Percentiles rank a stretch among this genome's conserved stretches.
Conservation (phyloP, 2,113 vertebrate species). For the Gallinago paraguaiae region DNA sequence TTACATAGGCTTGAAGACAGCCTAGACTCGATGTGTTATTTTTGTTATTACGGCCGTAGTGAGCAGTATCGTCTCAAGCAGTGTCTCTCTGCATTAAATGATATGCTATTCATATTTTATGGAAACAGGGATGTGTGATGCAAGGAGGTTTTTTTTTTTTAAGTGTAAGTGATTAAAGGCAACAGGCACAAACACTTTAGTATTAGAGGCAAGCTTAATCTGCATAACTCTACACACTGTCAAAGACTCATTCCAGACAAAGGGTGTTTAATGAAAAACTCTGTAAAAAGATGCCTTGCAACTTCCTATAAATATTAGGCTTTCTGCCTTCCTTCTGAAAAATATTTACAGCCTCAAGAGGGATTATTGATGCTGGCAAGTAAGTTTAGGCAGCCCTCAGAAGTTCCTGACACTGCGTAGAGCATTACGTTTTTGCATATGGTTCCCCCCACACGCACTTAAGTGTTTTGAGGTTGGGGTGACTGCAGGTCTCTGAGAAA, state of each 20-base stretch:
- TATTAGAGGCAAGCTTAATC: not conserved
- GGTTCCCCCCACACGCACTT: not conserved
- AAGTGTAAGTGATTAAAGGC: not conserved
- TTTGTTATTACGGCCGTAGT: not conserved
- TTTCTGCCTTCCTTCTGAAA: slow-evolving; percentile 59
- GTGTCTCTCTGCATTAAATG: not conserved
- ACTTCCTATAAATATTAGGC: slow-evolving; percentile 60
- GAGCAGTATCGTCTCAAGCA: not conserved
- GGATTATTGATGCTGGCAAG: slow-evolving; percentile 42
- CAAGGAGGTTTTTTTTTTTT: not conserved
- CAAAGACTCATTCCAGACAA: slow-evolving; percentile 41
- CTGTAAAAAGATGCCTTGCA: slow-evolving; percentile 43
- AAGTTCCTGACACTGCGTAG: slow-evolving; percentile 32
- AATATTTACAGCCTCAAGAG: slow-evolving; percentile 59
- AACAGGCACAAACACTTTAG: not conserved
- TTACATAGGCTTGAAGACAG: not conserved
- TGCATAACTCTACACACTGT: not conserved
- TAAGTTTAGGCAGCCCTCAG: slow-evolving; percentile 31
- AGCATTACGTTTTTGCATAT: not conserved
- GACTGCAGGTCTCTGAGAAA: slow-evolving; percentile 59
- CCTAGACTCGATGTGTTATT: not conserved
- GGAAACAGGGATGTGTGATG: not conserved
- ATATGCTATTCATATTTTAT: not conserved
- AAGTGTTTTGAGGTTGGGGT: slow-evolving; percentile 48
- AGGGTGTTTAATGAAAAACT: slow-evolving; percentile 69